Conservation (phyloP, 2,797 vertebrate species). For the Loris lydekkerianus region DNA sequence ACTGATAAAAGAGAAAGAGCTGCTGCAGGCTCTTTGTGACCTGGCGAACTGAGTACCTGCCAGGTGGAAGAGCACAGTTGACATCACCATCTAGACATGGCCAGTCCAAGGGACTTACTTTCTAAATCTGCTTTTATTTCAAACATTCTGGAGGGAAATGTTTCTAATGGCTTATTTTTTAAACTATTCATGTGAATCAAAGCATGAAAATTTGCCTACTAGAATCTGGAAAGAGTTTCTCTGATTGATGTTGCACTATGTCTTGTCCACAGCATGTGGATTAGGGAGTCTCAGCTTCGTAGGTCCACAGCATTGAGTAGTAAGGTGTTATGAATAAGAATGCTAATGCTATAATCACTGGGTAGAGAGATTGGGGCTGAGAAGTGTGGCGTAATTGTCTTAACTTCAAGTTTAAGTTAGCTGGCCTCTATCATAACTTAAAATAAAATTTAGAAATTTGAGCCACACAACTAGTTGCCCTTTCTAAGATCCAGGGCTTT, state of each 20-base stretch:
- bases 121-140: conserved; percentile 12
- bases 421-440: neutral
- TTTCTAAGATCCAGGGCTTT: neutral
- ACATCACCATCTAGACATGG: neutral
- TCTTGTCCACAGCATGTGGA: neutral
- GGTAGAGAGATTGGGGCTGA: conserved; percentile 17
- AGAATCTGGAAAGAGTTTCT: neutral
- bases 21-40: neutral
- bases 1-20: neutral
- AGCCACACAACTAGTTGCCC: neutral
- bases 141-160: neutral
- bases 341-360: neutral
- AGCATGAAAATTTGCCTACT: neutral
- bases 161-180: neutral
- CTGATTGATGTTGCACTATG: neutral
- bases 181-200: neutral
- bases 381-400: neutral
- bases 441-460: conserved; percentile 33
- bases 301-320: neutral
- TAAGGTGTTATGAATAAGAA: neutral
- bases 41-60: neutral
- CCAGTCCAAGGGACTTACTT: neutral
- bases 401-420: neutral
- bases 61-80: neutral
- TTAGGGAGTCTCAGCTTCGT: neutral